A percentile compares a stretch with the other conserved stretches of the same genome.
phyloP scores from a whole-genome alignment of 2,888 invertebrate genomes.

The Eupithecia inturbata region DNA sequence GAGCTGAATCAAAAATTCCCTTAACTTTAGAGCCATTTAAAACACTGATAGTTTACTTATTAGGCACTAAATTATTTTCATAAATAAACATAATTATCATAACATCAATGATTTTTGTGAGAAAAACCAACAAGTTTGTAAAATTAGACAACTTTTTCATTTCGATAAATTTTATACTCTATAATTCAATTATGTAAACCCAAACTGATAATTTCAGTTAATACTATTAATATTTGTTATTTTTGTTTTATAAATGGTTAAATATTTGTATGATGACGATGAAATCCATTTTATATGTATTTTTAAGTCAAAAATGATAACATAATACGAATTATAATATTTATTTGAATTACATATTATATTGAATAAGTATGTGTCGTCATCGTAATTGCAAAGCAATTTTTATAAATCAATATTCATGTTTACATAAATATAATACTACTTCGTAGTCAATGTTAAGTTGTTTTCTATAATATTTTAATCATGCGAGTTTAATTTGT shows the following conservation, averaged over 20 bases:
- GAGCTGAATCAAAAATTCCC: background rate
- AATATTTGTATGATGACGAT: conserved; percentile 14
- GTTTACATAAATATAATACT: background rate
- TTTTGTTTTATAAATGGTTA: conserved; percentile 11
- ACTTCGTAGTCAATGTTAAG: conserved; percentile 2
- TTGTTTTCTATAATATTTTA: background rate
- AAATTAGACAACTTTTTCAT: background rate
- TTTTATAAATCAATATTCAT: background rate
- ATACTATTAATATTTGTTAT: background rate
- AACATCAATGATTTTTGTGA: background rate
- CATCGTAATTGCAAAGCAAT: conserved; percentile 31
- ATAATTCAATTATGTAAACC: conserved; percentile 1
- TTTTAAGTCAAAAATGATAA: conserved; percentile 18
- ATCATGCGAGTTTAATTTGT: conserved; percentile 1
- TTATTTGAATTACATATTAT: conserved; percentile 13
- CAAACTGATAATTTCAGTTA: background rate
- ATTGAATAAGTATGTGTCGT: background rate
- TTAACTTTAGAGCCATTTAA: background rate
- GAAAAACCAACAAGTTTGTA: background rate
- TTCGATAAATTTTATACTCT: background rate
- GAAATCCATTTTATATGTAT: conserved; percentile 6
- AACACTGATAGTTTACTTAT: background rate
- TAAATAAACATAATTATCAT: background rate
- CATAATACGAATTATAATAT: conserved; percentile 21
- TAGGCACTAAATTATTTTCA: background rate